phyloP scores from a whole-genome alignment of 2,888 invertebrate genomes.

The Drosophila neutralis region DNA sequence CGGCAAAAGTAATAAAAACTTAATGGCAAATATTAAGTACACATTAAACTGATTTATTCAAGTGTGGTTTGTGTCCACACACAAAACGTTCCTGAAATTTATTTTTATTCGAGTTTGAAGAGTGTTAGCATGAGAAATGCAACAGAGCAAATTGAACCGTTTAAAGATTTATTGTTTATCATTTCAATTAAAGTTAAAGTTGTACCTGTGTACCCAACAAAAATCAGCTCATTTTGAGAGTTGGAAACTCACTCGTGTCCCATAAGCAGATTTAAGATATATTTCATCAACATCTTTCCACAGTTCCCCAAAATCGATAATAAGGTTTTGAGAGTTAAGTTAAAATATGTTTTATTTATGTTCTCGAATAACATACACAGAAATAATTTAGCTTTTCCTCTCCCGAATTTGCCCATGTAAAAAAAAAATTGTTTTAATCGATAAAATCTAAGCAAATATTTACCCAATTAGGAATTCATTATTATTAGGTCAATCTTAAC shows the following conservation, averaged over 20 bases:
- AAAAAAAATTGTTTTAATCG: no score
- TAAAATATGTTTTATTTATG: neutral
- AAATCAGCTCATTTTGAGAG: neutral
- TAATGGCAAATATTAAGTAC: slow-evolving; percentile 74
- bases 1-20: slow-evolving; percentile 65
- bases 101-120: slow-evolving; percentile 56
- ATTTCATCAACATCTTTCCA: neutral
- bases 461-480: neutral
- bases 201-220: neutral
- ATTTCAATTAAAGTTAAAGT: neutral
- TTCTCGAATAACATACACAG: neutral
- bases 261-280: neutral
- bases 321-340: neutral
- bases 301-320: neutral
- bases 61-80: slow-evolving; percentile 26
- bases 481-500: neutral
- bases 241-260: neutral
- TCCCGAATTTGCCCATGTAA: neutral
- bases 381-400: neutral
- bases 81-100: slow-evolving; percentile 32
- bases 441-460: neutral
- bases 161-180: slow-evolving; percentile 6
- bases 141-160: neutral
- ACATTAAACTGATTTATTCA: slow-evolving; percentile 76
- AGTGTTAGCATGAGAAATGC: slow-evolving; percentile 3